phyloP scores from a whole-genome alignment of 2,113 vertebrate genomes.

The Tachysurus vachellii region DNA sequence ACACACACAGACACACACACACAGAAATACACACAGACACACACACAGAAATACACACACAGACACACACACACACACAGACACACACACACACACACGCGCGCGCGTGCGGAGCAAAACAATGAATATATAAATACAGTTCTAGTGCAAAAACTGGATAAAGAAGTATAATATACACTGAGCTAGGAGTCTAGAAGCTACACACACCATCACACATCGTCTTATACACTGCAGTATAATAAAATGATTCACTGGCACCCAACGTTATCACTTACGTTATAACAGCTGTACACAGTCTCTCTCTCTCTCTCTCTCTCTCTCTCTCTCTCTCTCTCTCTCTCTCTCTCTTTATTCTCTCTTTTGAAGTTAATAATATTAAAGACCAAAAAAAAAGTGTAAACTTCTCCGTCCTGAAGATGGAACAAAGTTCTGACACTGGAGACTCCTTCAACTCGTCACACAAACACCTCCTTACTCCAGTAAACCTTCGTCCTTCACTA shows the following conservation, averaged over 20 bases:
- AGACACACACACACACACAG: too few species aligned
- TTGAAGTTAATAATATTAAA: neutral
- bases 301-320: neutral
- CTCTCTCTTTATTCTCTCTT: neutral
- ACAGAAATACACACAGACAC: too few species aligned
- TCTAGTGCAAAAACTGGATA: neutral
- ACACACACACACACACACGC: neutral
- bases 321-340: neutral
- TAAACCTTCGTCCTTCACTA: too few species aligned
- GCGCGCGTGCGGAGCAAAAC: neutral
- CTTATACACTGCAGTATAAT: neutral
- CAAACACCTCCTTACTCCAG: neutral
- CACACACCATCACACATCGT: neutral
- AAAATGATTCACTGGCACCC: neutral
- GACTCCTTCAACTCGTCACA: neutral
- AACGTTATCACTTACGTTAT: neutral
- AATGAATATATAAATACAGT: slow-evolving; percentile 11
- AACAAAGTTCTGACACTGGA: neutral
- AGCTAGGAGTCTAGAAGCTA: neutral
- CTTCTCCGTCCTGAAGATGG: too few species aligned
- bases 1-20: too few species aligned
- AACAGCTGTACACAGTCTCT: neutral
- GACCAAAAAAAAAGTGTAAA: too few species aligned
- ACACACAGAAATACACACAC: too few species aligned
- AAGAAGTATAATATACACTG: neutral